Percentiles rank a stretch among this genome's conserved stretches.
These are phyloP conservation scores for Drosophila suzukii DNA, from an alignment of 1,140 invertebrate genomes.

Conservation along the genomic window DNA sequence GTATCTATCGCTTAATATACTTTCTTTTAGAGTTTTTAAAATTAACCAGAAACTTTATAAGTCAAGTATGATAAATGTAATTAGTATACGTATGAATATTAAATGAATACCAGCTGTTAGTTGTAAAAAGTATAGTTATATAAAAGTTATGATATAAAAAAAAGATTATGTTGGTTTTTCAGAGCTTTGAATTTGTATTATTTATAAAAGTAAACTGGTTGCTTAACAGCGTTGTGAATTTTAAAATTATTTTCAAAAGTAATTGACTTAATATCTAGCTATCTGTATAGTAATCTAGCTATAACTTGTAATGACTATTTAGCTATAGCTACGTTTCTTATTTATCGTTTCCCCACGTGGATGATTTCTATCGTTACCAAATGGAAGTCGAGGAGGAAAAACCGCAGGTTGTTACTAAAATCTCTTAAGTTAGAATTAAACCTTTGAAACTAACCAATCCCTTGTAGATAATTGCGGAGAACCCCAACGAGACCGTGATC, in stretches of 20 bases:
- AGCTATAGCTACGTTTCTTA: neutral
- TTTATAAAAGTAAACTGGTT: too few species aligned
- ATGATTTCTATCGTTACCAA: slow-evolving; percentile 4
- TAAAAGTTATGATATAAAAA: too few species aligned
- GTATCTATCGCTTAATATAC: too few species aligned
- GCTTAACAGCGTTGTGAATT: neutral
- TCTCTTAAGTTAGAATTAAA: neutral
- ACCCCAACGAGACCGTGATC: slow-evolving; percentile 61
- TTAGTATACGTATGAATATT: too few species aligned
- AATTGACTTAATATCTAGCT: neutral
- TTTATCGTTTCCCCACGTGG: slow-evolving; percentile 8
- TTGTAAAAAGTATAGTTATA: too few species aligned
- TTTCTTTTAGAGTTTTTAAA: too few species aligned
- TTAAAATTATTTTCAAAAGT: neutral
- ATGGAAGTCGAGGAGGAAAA: slow-evolving; percentile 44
- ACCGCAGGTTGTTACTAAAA: slow-evolving; percentile 35
- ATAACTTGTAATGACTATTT: neutral
- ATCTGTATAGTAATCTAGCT: neutral
- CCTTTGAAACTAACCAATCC: neutral
- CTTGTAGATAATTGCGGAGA: slow-evolving; percentile 20
- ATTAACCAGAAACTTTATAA: too few species aligned
- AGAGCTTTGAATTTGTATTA: too few species aligned
- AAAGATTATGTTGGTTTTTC: too few species aligned
- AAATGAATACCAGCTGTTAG: too few species aligned
- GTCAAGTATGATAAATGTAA: too few species aligned